A percentile compares a stretch with the other conserved stretches of the same genome.
Evolutionary conservation across 2,113 vertebrate species (phyloP).

Genomic region (Heterotis niloticus): DNA sequence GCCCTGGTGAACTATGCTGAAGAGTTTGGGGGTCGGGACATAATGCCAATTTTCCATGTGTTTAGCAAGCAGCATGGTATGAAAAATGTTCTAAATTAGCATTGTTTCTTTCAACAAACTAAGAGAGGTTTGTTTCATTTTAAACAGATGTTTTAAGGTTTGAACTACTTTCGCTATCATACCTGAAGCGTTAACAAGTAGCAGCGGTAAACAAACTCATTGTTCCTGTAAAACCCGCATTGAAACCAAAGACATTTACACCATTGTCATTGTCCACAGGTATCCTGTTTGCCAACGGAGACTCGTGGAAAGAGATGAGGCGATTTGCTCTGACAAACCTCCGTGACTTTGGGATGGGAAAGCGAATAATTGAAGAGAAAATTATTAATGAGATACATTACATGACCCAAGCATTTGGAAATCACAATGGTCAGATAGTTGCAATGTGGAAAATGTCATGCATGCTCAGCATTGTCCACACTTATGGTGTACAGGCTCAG

Average conservation of each 20-base stretch:
- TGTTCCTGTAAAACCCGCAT: neutral
- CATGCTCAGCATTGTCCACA: neutral
- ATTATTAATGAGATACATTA: slow-evolving; percentile 50
- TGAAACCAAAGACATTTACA: neutral
- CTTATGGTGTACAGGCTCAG: neutral
- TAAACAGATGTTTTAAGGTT: too few relatives aligned
- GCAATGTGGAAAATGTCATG: too few relatives aligned
- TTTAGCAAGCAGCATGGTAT: slow-evolving; percentile 61
- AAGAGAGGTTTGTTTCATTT: too few relatives aligned
- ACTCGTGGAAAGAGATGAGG: slow-evolving; percentile 52
- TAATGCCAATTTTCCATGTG: slow-evolving; percentile 60
- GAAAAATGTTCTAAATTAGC: too few relatives aligned
- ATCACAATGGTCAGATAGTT: slow-evolving; percentile 34
- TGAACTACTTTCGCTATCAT: neutral
- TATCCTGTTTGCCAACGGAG: slow-evolving; percentile 39
- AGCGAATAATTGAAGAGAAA: slow-evolving; percentile 46
- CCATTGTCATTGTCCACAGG: slow-evolving; percentile 36
- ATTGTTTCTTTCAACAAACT: neutral
- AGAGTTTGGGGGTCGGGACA: slow-evolving; percentile 69
- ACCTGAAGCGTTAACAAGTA: neutral
- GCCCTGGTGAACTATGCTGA: slow-evolving; percentile 66
- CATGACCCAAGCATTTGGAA: slow-evolving; percentile 42
- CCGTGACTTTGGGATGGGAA: slow-evolving; percentile 61
- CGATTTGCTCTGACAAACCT: slow-evolving; percentile 54
- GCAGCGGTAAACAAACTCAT: neutral